Percentiles rank a stretch among this genome's conserved stretches.
Evolutionary conservation across 1,140 invertebrate species (phyloP).

Genomic region (Pygmarrhopalites habei): DNA sequence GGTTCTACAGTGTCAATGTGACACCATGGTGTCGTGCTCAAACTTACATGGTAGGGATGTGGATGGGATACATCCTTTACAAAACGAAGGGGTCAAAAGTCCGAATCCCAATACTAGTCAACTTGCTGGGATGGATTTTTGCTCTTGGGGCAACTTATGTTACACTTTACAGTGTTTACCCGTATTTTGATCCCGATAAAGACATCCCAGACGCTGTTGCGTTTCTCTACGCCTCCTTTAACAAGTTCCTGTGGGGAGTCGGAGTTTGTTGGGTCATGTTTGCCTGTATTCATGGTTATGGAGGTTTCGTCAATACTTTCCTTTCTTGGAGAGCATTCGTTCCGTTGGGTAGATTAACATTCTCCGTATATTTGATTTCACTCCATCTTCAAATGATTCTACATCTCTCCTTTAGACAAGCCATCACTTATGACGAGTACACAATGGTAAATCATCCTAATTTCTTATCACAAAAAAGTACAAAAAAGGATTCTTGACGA

Average conservation of each 20-base stretch:
- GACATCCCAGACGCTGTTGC: slow-evolving; percentile 43
- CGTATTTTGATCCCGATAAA: slow-evolving; percentile 19
- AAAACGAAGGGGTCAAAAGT: slow-evolving; percentile 25
- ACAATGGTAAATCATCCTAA: too few species aligned
- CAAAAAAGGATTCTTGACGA: too few species aligned
- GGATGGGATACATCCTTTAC: slow-evolving; percentile 36
- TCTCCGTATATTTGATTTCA: slow-evolving; percentile 41
- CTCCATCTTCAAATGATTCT: slow-evolving; percentile 21
- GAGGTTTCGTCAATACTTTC: slow-evolving; percentile 55
- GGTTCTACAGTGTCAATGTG: slow-evolving; percentile 28
- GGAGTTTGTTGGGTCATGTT: slow-evolving; percentile 50
- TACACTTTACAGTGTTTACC: slow-evolving; percentile 23
- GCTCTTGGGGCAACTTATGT: slow-evolving; percentile 6
- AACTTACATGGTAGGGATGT: slow-evolving; percentile 39
- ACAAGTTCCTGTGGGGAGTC: slow-evolving; percentile 51
- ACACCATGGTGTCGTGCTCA: slow-evolving; percentile 29
- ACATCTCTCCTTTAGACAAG: background rate
- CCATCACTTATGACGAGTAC: background rate
- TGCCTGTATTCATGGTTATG: slow-evolving; percentile 49
- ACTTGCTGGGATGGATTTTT: slow-evolving; percentile 21
- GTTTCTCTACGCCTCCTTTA: slow-evolving; percentile 52
- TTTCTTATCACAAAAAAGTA: too few species aligned
- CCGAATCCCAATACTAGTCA: slow-evolving; percentile 14
- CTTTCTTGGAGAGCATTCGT: slow-evolving; percentile 60
- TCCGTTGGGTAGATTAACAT: slow-evolving; percentile 62